phyloP scores from a whole-genome alignment of 2,797 vertebrate species.

The Sternotherus odoratus region DNA sequence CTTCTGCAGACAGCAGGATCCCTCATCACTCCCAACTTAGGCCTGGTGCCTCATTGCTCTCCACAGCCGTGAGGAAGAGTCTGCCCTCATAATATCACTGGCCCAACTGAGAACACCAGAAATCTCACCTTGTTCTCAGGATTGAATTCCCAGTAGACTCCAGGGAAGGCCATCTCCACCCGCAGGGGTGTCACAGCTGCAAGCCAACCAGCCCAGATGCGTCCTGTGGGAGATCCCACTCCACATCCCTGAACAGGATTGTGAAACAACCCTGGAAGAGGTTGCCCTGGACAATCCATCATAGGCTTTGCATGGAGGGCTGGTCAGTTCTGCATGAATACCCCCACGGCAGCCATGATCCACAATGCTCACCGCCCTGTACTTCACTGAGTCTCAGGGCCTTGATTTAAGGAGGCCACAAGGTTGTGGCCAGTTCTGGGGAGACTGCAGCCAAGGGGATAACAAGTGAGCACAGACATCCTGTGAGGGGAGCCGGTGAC shows the following conservation, averaged over 20 bases:
- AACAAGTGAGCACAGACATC: not conserved
- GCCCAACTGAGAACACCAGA: not conserved
- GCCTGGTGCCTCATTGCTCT: not conserved
- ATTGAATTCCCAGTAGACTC: not conserved
- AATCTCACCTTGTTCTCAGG: not conserved
- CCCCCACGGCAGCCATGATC: not conserved
- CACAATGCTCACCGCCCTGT: not conserved
- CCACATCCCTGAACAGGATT: not conserved
- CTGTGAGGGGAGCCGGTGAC: too few relatives aligned
- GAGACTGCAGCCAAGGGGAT: not conserved
- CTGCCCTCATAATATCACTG: not conserved
- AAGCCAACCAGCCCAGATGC: not conserved
- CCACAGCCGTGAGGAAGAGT: not conserved
- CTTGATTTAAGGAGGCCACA: not conserved
- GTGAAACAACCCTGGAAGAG: not conserved
- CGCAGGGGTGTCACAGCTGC: not conserved
- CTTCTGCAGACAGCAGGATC: not conserved
- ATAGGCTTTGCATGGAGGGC: not conserved
- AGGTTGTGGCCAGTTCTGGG: not conserved
- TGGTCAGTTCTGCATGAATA: not conserved
- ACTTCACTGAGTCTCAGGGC: not conserved
- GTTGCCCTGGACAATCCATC: not conserved
- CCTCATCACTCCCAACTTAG: not conserved
- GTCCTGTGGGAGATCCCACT: not conserved
- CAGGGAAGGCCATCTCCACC: not conserved